These are phyloP conservation scores for Zaprionus bogoriensis DNA, from an alignment of 2,888 invertebrate species.

Conservation along the genomic window DNA sequence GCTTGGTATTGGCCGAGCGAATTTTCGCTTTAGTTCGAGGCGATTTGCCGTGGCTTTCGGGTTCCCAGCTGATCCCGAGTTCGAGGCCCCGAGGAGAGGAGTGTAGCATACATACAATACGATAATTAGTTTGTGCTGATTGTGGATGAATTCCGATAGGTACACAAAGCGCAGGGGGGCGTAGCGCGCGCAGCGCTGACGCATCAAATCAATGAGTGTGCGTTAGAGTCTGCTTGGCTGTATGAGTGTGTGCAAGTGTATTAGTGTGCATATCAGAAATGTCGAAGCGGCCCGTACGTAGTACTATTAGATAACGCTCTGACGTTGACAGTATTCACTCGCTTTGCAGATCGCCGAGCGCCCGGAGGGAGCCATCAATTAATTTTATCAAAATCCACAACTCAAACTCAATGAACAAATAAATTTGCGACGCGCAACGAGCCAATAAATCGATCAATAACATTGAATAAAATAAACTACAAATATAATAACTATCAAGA, in stretches of 20 bases:
- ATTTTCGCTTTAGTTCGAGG: not conserved
- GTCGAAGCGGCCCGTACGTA: constrained; percentile 47
- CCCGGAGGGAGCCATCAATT: constrained; percentile 49
- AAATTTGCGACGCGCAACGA: constrained; percentile 60
- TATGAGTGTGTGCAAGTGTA: not conserved
- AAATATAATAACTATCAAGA: constrained; percentile 20
- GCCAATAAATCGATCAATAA: constrained; percentile 73
- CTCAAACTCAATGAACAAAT: constrained; percentile 78
- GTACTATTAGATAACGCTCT: constrained; percentile 6
- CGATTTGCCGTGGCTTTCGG: not conserved
- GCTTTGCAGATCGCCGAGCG: constrained; percentile 47
- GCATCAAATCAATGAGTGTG: constrained; percentile 45
- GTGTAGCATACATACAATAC: no score
- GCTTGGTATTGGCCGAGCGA: no score
- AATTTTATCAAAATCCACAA: constrained; percentile 69
- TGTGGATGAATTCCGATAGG: constrained; percentile 11
- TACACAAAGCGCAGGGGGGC: constrained; percentile 39
- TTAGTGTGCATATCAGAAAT: constrained; percentile 51
- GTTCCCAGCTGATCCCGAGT: no score
- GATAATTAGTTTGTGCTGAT: not conserved
- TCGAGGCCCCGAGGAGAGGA: no score
- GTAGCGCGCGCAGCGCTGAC: constrained; percentile 31
- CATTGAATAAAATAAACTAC: constrained; percentile 24
- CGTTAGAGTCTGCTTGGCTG: no score
- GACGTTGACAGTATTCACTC: constrained; percentile 21